Percentiles rank a stretch among this genome's conserved stretches.
phyloP scores from a whole-genome alignment of 2,888 invertebrate genomes.

The Anoplius nigerrimus region DNA sequence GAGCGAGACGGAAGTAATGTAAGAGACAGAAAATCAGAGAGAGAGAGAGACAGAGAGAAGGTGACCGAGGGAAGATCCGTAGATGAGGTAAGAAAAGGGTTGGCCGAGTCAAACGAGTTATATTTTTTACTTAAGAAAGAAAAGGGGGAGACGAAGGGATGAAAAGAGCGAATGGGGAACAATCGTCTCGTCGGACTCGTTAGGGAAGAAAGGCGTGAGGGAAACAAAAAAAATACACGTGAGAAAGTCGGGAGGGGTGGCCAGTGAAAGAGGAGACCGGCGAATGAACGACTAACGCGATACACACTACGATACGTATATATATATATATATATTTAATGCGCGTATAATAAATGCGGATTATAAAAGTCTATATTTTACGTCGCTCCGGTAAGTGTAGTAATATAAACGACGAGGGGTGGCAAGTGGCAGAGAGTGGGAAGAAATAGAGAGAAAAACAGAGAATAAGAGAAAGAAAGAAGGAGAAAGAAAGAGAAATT shows the following conservation, averaged over 20 bases:
- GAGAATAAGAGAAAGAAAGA: background rate
- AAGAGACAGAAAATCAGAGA: background rate
- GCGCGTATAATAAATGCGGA: background rate
- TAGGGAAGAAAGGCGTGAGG: background rate
- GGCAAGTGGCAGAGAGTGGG: too few relatives aligned
- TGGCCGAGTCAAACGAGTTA: background rate
- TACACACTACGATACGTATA: slow-evolving; percentile 6
- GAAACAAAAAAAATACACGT: slow-evolving; percentile 6
- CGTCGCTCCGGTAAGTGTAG: slow-evolving; percentile 35
- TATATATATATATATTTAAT: slow-evolving; percentile 4
- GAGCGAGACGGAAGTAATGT: background rate
- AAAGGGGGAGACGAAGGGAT: background rate
- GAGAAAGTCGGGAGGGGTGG: background rate
- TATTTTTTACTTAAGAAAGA: background rate
- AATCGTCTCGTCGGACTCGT: too few relatives aligned
- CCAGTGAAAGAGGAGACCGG: slow-evolving; percentile 3
- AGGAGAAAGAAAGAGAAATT: background rate
- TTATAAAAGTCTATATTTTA: slow-evolving; percentile 48
- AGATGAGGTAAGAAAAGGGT: background rate
- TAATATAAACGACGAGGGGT: background rate
- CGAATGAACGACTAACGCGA: slow-evolving; percentile 1
- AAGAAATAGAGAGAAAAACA: too few relatives aligned
- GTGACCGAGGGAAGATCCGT: background rate
- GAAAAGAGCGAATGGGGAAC: slow-evolving; percentile 5
- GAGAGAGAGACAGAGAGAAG: background rate